Evolutionary conservation across 1,140 invertebrate genomes (phyloP), one percentile per base, ranked within the genome.

Genomic region (Nylanderia fulva): DNA sequence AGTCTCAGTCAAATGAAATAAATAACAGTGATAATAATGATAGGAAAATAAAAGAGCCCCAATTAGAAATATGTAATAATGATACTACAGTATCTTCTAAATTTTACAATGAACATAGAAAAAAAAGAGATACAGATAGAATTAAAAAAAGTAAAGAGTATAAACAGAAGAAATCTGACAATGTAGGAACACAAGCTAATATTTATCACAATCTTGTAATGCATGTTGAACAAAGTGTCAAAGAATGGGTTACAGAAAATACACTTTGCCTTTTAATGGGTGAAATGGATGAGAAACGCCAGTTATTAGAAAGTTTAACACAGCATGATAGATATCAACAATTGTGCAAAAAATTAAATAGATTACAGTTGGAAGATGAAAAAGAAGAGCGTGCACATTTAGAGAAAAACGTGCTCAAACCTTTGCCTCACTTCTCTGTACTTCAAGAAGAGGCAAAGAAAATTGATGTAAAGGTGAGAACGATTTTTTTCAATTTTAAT

Each of bases 201-300:
- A 42, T 83, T 56, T 90, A 89, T 84, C 79, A 83, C 8, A 83
- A 64, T 69, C 74, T 94, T 60, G 77, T 87, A 52, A 83, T 75
- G 8, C 87, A 83, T 63, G 82, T 95, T 58, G 94, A 95, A 90
- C 76, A 91, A 48, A 94, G 84, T 76, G 87, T 95, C 42, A 85
- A 88, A 36, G 93, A 95, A 86, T 95, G 95, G 95, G 87, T 95
- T 58, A 95, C 93, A 27, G 83, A 94, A 74, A 92, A 94, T 68
- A 94, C 94, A 0, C 68, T 93, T 60, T 80, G 85, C 64, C 93
- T 94, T 83, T 77, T 95, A 63, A 90, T 92, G 68, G 93, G 93
- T 64, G 90, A 93, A 15, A 86, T 90, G 66, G 85, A 84, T 71
- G 85, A 87, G 15, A 95, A 91, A 84, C 82, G 92, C 42, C 77